Percentiles rank a stretch among this genome's conserved stretches.
These are phyloP conservation scores for Eristalis arbustorum DNA, from an alignment of 2,888 invertebrate genomes.

Conservation along the genomic window DNA sequence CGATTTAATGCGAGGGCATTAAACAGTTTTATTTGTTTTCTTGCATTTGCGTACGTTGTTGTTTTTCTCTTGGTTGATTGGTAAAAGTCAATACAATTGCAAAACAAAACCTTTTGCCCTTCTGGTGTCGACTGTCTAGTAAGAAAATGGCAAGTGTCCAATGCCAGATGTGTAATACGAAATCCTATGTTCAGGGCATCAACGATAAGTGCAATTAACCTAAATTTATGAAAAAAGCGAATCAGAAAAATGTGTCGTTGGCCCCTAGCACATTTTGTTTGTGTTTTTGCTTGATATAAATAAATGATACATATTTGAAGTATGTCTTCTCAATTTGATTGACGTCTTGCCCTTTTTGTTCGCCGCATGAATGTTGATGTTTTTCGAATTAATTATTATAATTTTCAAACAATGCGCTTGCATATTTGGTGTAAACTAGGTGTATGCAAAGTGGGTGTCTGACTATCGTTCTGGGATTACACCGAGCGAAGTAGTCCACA, in stretches of 20 bases:
- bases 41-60: neutral
- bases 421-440: neutral
- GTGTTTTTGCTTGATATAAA: neutral
- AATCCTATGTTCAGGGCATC: constrained; percentile 33
- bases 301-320: neutral
- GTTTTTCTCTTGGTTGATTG: neutral
- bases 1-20: neutral
- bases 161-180: constrained; percentile 34
- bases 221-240: constrained; percentile 10
- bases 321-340: neutral
- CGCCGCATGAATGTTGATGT: neutral
- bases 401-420: neutral
- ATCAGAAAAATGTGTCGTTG: neutral
- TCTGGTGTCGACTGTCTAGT: constrained; percentile 16
- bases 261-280: neutral
- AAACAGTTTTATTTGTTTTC: neutral
- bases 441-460: neutral
- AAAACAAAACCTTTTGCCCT: constrained; percentile 38
- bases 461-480: neutral
- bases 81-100: constrained; percentile 51
- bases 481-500: no score
- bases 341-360: neutral
- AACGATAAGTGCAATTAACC: constrained; percentile 1
- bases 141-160: constrained; percentile 52
- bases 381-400: neutral